Conservation (phyloP, 2,113 vertebrate species). For the Platysternon megacephalum region DNA sequence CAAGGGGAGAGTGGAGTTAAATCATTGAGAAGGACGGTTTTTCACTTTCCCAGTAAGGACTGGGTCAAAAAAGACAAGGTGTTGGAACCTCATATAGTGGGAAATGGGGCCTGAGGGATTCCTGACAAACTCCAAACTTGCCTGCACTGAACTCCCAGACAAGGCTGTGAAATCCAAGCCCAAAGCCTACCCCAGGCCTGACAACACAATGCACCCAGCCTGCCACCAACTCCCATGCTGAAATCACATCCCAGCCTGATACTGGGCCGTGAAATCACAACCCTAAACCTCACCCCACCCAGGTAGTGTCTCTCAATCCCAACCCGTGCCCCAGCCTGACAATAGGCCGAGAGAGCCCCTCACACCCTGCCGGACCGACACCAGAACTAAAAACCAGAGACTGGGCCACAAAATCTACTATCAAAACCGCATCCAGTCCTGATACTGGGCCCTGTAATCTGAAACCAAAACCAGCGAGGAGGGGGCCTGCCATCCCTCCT, state of each 20-base stretch:
- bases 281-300: neutral
- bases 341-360: neutral
- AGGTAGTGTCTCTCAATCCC: neutral
- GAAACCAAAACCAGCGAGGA: slow-evolving; percentile 32
- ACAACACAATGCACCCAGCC: neutral
- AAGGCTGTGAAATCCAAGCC: neutral
- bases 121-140: neutral
- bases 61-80: neutral
- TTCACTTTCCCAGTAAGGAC: accelerated
- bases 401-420: neutral
- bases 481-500: neutral
- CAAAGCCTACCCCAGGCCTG: neutral
- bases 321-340: neutral
- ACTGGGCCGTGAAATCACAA: neutral
- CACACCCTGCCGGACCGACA: neutral
- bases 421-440: slow-evolving; percentile 9
- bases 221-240: accelerated
- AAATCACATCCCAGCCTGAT: neutral
- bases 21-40: neutral
- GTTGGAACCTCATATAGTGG: neutral
- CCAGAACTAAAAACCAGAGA: neutral
- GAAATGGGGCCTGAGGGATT: neutral
- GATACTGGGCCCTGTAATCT: neutral
- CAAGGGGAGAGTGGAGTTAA: neutral
- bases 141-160: neutral